Base-by-base conservation (phyloP, 1,140 invertebrate genomes). In the Psilanteris sp. region DNA sequence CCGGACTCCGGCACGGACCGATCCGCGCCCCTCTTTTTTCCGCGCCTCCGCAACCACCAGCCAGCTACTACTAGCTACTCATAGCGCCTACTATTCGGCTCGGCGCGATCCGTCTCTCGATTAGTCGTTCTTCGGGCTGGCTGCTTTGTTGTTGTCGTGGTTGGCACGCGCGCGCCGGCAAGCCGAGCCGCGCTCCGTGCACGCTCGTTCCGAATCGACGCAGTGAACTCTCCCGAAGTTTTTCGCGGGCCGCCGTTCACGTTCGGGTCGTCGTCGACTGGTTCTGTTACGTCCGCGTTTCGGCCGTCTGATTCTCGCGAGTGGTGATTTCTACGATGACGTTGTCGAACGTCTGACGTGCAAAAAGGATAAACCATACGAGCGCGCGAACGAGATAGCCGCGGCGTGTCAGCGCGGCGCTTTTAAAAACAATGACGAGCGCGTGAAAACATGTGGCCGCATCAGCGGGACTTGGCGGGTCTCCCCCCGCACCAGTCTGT, bases 371-470 rank as follows among this genome's bases (percentile, higher is more conserved):
- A n/a, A n/a, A n/a, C n/a, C n/a, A n/a, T n/a, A n/a, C n/a, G n/a
- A n/a, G n/a, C n/a, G n/a, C n/a, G n/a, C n/a, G n/a, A n/a, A n/a
- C n/a, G n/a, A n/a, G n/a, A n/a, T n/a, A n/a, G n/a, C n/a, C n/a
- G n/a, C n/a, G n/a, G n/a, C n/a, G n/a, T n/a, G 29, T 10, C 11
- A 10, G 10, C 1, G 57, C 41, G 14, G n/a, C 20, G 26, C n/a
- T 18, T 43, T 6, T 18, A 11, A n/a, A 15, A 29, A 7, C 26
- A 15, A 26, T 41, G 32, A 43, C 15, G 31, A 13, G 7, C 39
- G 26, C 7, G 37, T 22, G 37, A 54, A 43, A 57, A 32, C 37
- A 84, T 85, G 84, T 84, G 83, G 83, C 55, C 67, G 13, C 81
- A 82, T 13, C 74, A 77, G 4, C 72, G 78, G 37, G 62, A 68